phyloP scores from a whole-genome alignment of 37 sponge, comb jelly and placozoan species.

The Haliclona indistincta region DNA sequence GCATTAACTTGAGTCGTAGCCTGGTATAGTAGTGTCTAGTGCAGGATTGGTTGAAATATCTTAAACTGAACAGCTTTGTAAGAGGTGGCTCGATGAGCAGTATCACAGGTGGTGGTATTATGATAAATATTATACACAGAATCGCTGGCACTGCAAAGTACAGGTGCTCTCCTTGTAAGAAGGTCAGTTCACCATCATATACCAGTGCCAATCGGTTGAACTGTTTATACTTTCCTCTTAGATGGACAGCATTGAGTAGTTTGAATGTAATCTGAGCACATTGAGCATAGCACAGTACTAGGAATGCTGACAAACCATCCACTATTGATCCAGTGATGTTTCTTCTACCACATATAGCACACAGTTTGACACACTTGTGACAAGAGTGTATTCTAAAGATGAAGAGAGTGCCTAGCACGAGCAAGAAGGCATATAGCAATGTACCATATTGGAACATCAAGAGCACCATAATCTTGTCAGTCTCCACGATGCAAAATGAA shows the following conservation, averaged over 20 bases:
- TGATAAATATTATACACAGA: not conserved
- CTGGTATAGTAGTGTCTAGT: not conserved
- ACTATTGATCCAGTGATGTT: slow-evolving; percentile 1
- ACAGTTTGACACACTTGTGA: slow-evolving; percentile 2
- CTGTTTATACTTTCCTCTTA: not conserved
- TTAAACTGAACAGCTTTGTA: not conserved
- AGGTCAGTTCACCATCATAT: not conserved
- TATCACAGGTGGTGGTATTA: slow-evolving; percentile 1
- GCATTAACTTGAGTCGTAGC: not conserved
- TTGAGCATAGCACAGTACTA: slow-evolving; percentile 1
- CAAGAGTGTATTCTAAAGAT: not conserved
- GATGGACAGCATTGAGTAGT: not conserved
- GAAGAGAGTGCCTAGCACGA: not conserved
- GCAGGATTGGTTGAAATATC: not conserved
- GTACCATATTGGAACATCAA: not conserved
- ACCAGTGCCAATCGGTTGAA: not conserved
- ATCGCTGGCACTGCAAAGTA: not conserved
- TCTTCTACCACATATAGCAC: not conserved
- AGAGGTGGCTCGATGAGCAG: not conserved
- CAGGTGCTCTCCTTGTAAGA: not conserved
- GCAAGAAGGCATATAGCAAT: not conserved
- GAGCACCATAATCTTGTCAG: too few relatives aligned
- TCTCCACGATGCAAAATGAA: too few relatives aligned
- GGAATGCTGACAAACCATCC: not conserved
- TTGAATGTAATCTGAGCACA: not conserved